Conservation (phyloP, 2,888 invertebrate genomes). For the Salpingus planirostris region DNA sequence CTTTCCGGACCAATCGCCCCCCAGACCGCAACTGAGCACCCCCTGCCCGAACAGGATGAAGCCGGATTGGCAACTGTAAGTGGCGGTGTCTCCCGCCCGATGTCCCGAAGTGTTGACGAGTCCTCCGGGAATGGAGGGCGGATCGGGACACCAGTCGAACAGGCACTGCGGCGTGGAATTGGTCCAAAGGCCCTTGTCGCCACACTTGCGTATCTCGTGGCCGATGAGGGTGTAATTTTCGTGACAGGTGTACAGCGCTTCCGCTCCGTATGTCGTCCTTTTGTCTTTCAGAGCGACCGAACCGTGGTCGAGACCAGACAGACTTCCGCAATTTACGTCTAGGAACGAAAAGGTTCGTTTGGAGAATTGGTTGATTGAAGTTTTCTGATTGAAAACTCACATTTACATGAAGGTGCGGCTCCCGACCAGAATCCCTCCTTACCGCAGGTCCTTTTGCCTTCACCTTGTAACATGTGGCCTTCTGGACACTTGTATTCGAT, state of each 20-base stretch:
- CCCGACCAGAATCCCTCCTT: slow-evolving; percentile 78
- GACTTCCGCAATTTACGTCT: slow-evolving; percentile 75
- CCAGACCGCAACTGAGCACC: slow-evolving; percentile 68
- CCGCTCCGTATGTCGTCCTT: slow-evolving; percentile 71
- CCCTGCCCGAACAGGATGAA: slow-evolving; percentile 76
- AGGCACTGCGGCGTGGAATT: slow-evolving; percentile 72
- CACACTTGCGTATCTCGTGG: slow-evolving; percentile 60
- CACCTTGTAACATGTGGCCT: slow-evolving; percentile 72
- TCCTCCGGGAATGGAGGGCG: slow-evolving; percentile 69
- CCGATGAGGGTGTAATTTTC: slow-evolving; percentile 82
- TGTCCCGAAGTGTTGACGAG: slow-evolving; percentile 61
- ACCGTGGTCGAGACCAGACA: slow-evolving; percentile 65
- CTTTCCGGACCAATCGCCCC: slow-evolving; percentile 75
- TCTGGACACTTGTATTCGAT: slow-evolving; percentile 73
- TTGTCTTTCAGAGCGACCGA: slow-evolving; percentile 55
- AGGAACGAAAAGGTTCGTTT: slow-evolving; percentile 12
- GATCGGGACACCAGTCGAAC: slow-evolving; percentile 83
- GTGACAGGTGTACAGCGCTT: slow-evolving; percentile 67
- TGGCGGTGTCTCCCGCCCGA: slow-evolving; percentile 71
- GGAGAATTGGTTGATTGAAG: too few relatives aligned
- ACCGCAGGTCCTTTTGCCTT: slow-evolving; percentile 58
- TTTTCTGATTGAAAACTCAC: slow-evolving; percentile 46
- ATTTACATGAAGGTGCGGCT: slow-evolving; percentile 74
- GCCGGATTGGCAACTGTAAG: slow-evolving; percentile 73
- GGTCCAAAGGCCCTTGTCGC: slow-evolving; percentile 66